Conservation (phyloP, 1,140 invertebrate species). For the Tetragonula clypearis region DNA sequence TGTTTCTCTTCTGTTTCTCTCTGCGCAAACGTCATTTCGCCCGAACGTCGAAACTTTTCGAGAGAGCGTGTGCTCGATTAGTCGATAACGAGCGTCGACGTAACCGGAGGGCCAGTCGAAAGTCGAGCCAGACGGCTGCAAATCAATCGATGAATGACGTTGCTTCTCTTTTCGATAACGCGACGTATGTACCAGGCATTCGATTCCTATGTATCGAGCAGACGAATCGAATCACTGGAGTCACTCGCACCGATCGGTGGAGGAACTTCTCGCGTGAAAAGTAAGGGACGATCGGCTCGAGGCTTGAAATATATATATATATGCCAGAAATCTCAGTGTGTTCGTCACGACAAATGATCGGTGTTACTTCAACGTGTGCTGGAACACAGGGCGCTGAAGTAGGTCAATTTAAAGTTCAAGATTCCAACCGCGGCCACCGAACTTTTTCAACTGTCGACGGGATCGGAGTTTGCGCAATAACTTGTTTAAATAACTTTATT, state of each 20-base stretch:
- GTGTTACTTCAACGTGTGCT: neutral
- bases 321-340: constrained; percentile 5
- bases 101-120: neutral
- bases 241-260: neutral
- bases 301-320: constrained; percentile 1
- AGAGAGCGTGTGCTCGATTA: constrained; percentile 6
- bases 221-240: neutral
- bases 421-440: neutral
- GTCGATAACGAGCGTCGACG: neutral
- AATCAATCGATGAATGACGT: neutral
- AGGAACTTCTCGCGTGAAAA: too few species aligned
- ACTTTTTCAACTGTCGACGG: neutral
- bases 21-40: neutral
- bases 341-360: neutral
- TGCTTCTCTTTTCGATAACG: neutral
- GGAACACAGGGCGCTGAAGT: neutral
- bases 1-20: neutral
- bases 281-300: too few species aligned
- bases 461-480: too few species aligned
- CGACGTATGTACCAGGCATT: neutral
- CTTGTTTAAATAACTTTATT: too few species aligned
- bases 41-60: constrained; percentile 10
- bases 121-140: neutral
- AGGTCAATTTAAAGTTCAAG: constrained; percentile 38
- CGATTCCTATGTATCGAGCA: neutral